Evolutionary conservation across 2,888 invertebrate genomes (phyloP).

Genomic region (Aspidapion aeneum): DNA sequence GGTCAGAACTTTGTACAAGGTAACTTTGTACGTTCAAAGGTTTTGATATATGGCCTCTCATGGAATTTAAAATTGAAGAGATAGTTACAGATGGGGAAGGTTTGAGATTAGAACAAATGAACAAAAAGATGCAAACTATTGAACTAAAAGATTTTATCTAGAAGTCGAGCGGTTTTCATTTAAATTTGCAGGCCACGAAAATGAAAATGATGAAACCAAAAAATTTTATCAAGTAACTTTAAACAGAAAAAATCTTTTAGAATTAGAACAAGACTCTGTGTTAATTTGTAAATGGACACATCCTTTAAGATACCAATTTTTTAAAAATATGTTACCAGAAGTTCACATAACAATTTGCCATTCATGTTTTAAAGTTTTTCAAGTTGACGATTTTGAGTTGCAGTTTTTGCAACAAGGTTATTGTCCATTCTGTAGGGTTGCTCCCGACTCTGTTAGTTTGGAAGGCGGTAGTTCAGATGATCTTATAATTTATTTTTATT

Average conservation of each 20-base stretch:
- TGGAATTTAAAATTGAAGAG: constrained; percentile 87
- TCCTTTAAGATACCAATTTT: constrained; percentile 75
- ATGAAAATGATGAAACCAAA: constrained; percentile 27
- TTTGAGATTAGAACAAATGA: constrained; percentile 58
- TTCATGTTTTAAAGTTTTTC: constrained; percentile 88
- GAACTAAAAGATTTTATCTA: constrained; percentile 51
- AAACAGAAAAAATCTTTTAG: constrained; percentile 64
- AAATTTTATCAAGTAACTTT: constrained; percentile 52
- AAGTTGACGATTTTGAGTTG: constrained; percentile 94
- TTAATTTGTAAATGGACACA: constrained; percentile 73
- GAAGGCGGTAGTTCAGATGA: constrained; percentile 17
- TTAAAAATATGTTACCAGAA: constrained; percentile 89
- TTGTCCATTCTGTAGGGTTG: constrained; percentile 88
- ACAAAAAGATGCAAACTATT: constrained; percentile 55
- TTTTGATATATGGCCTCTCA: constrained; percentile 92
- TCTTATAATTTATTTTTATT: constrained; percentile 53
- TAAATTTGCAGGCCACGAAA: constrained; percentile 36
- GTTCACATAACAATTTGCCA: constrained; percentile 84
- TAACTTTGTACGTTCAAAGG: constrained; percentile 83
- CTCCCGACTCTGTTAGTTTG: constrained; percentile 36
- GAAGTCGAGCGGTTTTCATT: constrained; percentile 69
- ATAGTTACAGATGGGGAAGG: constrained; percentile 86
- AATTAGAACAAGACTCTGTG: constrained; percentile 77
- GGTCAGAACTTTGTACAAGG: constrained; percentile 79
- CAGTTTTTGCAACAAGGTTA: constrained; percentile 85